phyloP scores from a whole-genome alignment of 2,888 invertebrate genomes.

The Hemicrepidius hirtus region DNA sequence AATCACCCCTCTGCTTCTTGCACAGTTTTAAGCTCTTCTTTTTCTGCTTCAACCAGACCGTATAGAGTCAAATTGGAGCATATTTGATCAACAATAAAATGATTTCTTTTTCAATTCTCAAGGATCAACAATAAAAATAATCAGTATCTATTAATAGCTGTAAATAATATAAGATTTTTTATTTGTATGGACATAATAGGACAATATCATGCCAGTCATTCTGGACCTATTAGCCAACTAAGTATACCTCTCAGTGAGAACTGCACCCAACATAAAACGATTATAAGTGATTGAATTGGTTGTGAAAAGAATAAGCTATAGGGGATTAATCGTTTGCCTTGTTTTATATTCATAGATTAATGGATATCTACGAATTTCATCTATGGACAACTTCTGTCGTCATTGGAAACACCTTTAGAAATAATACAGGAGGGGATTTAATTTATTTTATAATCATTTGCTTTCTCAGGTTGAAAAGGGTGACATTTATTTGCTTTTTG shows the following conservation, averaged over 20 bases:
- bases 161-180: constrained; percentile 14
- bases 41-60: no score
- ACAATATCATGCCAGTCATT: constrained; percentile 30
- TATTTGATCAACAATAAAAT: background rate
- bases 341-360: constrained; percentile 32
- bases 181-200: constrained; percentile 2
- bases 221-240: constrained; percentile 37
- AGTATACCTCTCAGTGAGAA: constrained; percentile 33
- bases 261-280: constrained; percentile 44
- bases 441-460: no score
- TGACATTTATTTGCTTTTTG: no score
- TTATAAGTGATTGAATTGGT: constrained; percentile 42
- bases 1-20: no score
- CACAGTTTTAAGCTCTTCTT: no score
- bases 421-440: no score
- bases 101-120: no score
- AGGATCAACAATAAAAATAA: background rate
- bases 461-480: no score
- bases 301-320: constrained; percentile 29
- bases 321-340: constrained; percentile 39
- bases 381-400: constrained; percentile 37
- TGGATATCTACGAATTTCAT: constrained; percentile 13
- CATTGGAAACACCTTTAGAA: constrained; percentile 22
- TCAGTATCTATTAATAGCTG: constrained; percentile 5
- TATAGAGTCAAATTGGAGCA: background rate